Evolutionary conservation across 2,888 invertebrate species (phyloP).

Genomic region (Schizotus pectinicornis): DNA sequence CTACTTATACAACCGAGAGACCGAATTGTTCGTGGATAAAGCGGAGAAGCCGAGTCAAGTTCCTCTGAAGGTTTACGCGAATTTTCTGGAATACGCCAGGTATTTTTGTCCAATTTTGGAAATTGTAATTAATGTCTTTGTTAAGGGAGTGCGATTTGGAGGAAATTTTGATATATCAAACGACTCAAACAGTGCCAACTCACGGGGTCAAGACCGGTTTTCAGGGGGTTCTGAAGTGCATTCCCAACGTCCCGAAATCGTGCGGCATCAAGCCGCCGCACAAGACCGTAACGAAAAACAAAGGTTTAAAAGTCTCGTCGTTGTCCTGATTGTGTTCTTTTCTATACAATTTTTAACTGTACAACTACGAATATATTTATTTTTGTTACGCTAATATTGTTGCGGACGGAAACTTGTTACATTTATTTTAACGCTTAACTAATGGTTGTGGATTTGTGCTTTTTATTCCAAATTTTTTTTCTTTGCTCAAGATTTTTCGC

Average conservation of each 20-base stretch:
- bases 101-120: slow-evolving; percentile 43
- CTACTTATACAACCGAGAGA: slow-evolving; percentile 82
- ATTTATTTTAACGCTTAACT: slow-evolving; percentile 7
- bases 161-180: slow-evolving; percentile 67
- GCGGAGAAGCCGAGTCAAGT: slow-evolving; percentile 69
- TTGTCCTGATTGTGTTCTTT: slow-evolving; percentile 32
- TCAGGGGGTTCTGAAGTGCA: slow-evolving; percentile 54
- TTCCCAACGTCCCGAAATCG: slow-evolving; percentile 46
- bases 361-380: slow-evolving; percentile 14
- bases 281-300: slow-evolving; percentile 36
- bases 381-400: slow-evolving; percentile 5
- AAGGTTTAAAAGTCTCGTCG: slow-evolving; percentile 37
- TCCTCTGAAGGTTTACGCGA: slow-evolving; percentile 63
- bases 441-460: slow-evolving; percentile 18
- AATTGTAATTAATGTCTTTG: slow-evolving; percentile 24
- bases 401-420: slow-evolving; percentile 3
- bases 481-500: slow-evolving; percentile 5
- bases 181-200: slow-evolving; percentile 47
- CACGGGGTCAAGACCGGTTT: slow-evolving; percentile 42
- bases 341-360: slow-evolving; percentile 6
- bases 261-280: slow-evolving; percentile 37
- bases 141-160: slow-evolving; percentile 75
- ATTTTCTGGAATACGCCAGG: slow-evolving; percentile 68
- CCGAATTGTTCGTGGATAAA: slow-evolving; percentile 76
- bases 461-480: slow-evolving; percentile 5